Evolutionary conservation across 1,140 invertebrate genomes (phyloP).

Genomic region (Drosophila dunni): DNA sequence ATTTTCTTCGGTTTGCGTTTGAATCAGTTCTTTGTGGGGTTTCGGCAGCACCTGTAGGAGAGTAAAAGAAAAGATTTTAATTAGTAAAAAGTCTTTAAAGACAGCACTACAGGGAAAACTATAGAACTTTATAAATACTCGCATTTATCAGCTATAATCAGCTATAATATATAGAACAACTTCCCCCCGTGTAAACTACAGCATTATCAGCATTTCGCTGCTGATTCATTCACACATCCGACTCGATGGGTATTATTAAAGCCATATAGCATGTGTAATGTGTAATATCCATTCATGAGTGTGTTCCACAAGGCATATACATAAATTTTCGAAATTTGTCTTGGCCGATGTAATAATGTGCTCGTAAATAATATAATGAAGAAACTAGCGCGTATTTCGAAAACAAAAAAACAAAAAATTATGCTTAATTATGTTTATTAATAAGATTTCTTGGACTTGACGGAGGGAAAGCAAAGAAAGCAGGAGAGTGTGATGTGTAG

Average conservation of each 20-base stretch:
- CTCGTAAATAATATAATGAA: constrained; percentile 66
- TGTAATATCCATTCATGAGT: constrained; percentile 19
- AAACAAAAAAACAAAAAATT: constrained; percentile 75
- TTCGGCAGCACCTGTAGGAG: constrained; percentile 43
- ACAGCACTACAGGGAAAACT: background rate
- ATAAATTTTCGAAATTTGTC: constrained; percentile 65
- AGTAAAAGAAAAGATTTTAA: background rate
- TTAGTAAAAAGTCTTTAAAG: background rate
- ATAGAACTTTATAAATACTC: background rate
- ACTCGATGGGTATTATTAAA: constrained; percentile 15
- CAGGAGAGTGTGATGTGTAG: constrained; percentile 10
- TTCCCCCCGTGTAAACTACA: background rate
- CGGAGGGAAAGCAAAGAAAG: too few species aligned
- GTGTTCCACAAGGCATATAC: constrained; percentile 2
- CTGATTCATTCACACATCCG: constrained; percentile 44
- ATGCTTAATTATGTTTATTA: constrained; percentile 79
- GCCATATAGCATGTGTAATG: constrained; percentile 25
- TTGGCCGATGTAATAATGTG: constrained; percentile 44
- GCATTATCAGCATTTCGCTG: constrained; percentile 15
- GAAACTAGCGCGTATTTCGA: constrained; percentile 58
- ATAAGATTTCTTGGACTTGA: constrained; percentile 49
- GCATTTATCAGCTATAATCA: background rate
- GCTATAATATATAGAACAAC: constrained; percentile 26
- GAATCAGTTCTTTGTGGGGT: constrained; percentile 6
- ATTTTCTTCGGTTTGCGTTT: constrained; percentile 43